These are phyloP conservation scores for Cichlasoma orientale DNA, from an alignment of 2,797 vertebrate species.

Conservation along the genomic window DNA sequence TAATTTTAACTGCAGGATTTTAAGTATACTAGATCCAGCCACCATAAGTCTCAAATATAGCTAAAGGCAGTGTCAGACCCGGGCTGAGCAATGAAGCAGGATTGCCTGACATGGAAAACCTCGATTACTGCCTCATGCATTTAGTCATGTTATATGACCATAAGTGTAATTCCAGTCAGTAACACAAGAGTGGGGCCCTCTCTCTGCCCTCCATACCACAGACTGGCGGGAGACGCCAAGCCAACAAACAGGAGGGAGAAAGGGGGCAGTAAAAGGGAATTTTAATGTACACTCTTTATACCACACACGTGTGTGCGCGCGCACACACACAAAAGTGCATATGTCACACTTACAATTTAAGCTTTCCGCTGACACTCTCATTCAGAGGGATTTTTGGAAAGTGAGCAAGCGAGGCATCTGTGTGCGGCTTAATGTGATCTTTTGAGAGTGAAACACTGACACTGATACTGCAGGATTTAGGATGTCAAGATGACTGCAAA, in stretches of 20 bases:
- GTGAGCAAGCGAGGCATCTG: constrained; percentile 12
- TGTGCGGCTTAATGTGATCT: constrained; percentile 11
- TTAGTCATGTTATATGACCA: constrained; percentile 66
- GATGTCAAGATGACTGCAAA: constrained; percentile 39
- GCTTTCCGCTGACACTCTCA: constrained; percentile 54
- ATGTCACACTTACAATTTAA: constrained; percentile 59
- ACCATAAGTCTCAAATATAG: not conserved
- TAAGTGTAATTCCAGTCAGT: constrained; percentile 73
- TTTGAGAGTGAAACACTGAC: constrained; percentile 21
- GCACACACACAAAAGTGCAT: constrained; percentile 12
- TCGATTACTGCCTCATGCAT: constrained; percentile 45
- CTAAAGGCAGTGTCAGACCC: not conserved
- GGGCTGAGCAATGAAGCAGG: not conserved
- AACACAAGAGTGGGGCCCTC: constrained; percentile 69
- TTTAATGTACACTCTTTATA: constrained; percentile 54
- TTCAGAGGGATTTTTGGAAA: constrained; percentile 35
- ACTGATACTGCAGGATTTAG: constrained; percentile 19
- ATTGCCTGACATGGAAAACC: constrained; percentile 50
- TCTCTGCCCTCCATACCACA: constrained; percentile 72
- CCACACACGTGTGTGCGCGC: not conserved
- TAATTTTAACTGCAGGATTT: not conserved
- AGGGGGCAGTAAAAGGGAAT: constrained; percentile 47
- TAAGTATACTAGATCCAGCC: not conserved
- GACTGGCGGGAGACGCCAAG: constrained; percentile 69
- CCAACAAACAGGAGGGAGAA: constrained; percentile 22